Percentiles rank a stretch among this genome's conserved stretches.
These are phyloP conservation scores for Sitta carolinensis DNA, from an alignment of 2,797 vertebrate genomes.

Conservation along the genomic window DNA sequence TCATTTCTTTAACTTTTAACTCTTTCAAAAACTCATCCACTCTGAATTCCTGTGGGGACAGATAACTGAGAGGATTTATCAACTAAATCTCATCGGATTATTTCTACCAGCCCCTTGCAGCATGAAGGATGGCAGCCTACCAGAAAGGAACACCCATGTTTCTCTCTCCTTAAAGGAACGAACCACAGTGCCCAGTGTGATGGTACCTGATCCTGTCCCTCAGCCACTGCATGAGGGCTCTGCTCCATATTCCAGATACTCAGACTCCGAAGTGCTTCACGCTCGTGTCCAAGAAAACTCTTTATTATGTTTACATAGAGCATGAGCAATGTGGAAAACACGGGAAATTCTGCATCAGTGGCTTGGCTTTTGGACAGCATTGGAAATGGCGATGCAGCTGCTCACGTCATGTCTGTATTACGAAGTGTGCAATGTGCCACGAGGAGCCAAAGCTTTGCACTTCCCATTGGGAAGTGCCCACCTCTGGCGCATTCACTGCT, in stretches of 20 bases:
- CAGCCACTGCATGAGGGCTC: background rate
- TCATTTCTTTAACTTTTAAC: background rate
- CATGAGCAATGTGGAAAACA: slow-evolving; percentile 51
- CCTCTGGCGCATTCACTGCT: background rate
- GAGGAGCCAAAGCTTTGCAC: background rate
- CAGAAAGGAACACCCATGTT: background rate
- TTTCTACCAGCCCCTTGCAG: background rate
- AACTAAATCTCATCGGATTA: background rate
- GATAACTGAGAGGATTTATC: background rate
- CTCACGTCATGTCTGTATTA: background rate
- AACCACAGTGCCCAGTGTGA: background rate
- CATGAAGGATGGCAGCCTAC: background rate
- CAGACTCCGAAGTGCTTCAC: background rate
- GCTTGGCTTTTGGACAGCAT: slow-evolving; percentile 21
- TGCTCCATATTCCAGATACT: background rate
- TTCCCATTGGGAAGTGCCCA: background rate
- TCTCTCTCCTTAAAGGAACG: background rate
- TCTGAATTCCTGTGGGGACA: background rate
- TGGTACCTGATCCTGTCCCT: background rate
- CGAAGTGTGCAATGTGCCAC: background rate
- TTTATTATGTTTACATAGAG: slow-evolving; percentile 55
- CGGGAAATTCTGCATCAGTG: slow-evolving; percentile 24
- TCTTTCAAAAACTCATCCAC: background rate
- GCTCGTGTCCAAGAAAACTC: slow-evolving; percentile 10
- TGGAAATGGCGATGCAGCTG: background rate